Percentiles rank a stretch among this genome's conserved stretches.
These are phyloP conservation scores for Diploscapter pachys DNA, from an alignment of 1,140 invertebrate genomes.

Conservation along the genomic window DNA sequence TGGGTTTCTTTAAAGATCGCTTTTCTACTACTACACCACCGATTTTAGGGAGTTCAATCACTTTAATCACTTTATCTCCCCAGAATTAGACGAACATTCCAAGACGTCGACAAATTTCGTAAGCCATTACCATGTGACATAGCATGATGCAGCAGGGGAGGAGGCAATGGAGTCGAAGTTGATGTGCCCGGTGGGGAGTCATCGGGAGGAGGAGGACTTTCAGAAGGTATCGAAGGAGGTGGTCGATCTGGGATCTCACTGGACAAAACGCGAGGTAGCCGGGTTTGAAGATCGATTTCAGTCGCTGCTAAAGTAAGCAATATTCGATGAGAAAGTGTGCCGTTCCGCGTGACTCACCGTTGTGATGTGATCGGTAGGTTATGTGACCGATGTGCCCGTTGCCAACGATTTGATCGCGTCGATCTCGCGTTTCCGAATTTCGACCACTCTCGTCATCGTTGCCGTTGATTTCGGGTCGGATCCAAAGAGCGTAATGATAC, in stretches of 20 bases:
- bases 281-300: not conserved
- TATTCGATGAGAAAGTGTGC: slow-evolving; percentile 5
- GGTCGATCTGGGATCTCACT: slow-evolving; percentile 10
- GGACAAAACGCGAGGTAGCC: slow-evolving; percentile 1
- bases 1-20: too few relatives aligned
- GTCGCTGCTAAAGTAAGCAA: not conserved
- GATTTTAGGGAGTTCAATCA: too few relatives aligned
- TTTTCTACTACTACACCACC: too few relatives aligned
- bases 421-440: slow-evolving; percentile 16
- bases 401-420: slow-evolving; percentile 9
- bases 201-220: slow-evolving; percentile 16
- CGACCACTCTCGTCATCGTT: slow-evolving; percentile 21
- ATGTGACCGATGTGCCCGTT: slow-evolving; percentile 27
- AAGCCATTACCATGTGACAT: too few relatives aligned
- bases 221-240: slow-evolving; percentile 15
- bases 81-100: too few relatives aligned
- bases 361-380: not conserved
- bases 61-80: too few relatives aligned
- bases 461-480: slow-evolving; percentile 45
- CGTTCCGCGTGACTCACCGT: too few relatives aligned
- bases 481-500: slow-evolving; percentile 57
- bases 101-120: too few relatives aligned
- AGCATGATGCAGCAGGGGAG: too few relatives aligned
- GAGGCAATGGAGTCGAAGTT: too few relatives aligned
- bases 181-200: slow-evolving; percentile 19